Conservation (phyloP, 1,140 invertebrate genomes). For the Drosophila arizonae region DNA sequence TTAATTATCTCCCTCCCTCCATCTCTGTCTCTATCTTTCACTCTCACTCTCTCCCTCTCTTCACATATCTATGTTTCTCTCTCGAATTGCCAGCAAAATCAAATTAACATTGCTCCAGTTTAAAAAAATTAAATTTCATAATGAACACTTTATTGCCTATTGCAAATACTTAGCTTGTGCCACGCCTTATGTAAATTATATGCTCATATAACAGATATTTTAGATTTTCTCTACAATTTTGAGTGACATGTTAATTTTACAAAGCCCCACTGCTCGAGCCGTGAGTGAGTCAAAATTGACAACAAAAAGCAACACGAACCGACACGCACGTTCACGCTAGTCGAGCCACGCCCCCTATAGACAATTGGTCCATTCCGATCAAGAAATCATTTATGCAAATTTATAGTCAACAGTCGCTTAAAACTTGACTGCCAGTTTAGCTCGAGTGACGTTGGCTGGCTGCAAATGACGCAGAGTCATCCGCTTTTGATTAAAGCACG, state of each 20-base stretch:
- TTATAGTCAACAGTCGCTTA: slow-evolving; percentile 56
- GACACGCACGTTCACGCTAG: slow-evolving; percentile 55
- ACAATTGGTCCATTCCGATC: slow-evolving; percentile 65
- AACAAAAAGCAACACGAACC: slow-evolving; percentile 19
- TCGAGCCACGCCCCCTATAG: slow-evolving; percentile 59
- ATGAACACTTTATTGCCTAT: background rate
- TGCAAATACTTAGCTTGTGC: background rate
- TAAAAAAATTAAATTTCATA: too few relatives aligned
- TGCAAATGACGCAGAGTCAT: slow-evolving; percentile 16
- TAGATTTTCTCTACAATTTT: slow-evolving; percentile 30
- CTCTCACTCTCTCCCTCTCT: too few relatives aligned
- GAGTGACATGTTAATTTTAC: slow-evolving; percentile 71
- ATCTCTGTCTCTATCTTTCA: too few relatives aligned
- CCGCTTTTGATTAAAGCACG: slow-evolving; percentile 38
- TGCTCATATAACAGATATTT: slow-evolving; percentile 16
- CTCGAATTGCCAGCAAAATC: too few relatives aligned
- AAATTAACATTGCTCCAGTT: too few relatives aligned
- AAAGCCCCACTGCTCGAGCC: slow-evolving; percentile 25
- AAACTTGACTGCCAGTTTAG: slow-evolving; percentile 21
- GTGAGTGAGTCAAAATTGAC: slow-evolving; percentile 38
- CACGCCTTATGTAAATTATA: slow-evolving; percentile 37
- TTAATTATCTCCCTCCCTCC: too few relatives aligned
- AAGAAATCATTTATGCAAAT: slow-evolving; percentile 81
- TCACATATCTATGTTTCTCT: too few relatives aligned
- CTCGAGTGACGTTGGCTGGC: background rate